Evolutionary conservation across 1,140 invertebrate genomes (phyloP).

Genomic region (Bradynema listronoti): DNA sequence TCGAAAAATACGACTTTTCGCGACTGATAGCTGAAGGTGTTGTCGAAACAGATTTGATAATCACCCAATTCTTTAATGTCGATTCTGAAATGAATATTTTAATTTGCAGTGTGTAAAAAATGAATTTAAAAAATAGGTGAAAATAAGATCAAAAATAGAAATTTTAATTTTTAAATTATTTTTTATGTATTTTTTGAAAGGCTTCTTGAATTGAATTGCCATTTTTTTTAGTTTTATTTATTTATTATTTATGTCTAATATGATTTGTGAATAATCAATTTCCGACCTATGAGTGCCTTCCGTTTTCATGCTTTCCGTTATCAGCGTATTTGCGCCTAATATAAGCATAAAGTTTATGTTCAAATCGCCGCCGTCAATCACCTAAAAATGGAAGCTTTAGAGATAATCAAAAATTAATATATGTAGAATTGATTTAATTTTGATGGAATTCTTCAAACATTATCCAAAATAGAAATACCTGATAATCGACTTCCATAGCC

Average conservation of each 20-base stretch:
- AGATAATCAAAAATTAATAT: too few relatives aligned
- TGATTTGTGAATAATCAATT: too few relatives aligned
- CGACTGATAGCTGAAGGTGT: slow-evolving; percentile 53
- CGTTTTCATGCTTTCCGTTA: slow-evolving; percentile 55
- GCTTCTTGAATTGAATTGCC: neutral
- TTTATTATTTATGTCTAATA: neutral
- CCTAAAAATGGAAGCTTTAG: slow-evolving; percentile 47
- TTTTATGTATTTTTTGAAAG: neutral
- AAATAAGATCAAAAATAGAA: neutral
- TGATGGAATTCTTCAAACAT: too few relatives aligned
- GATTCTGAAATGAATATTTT: slow-evolving; percentile 21
- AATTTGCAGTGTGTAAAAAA: too few relatives aligned
- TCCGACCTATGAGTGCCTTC: slow-evolving; percentile 60
- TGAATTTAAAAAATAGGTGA: neutral
- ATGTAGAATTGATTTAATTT: too few relatives aligned
- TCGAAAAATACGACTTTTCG: slow-evolving; percentile 60
- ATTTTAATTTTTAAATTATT: neutral
- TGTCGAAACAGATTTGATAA: slow-evolving; percentile 61
- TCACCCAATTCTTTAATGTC: slow-evolving; percentile 52
- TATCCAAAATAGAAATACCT: slow-evolving; percentile 56
- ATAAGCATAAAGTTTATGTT: slow-evolving; percentile 59
- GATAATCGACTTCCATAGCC: slow-evolving; percentile 59
- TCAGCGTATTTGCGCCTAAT: slow-evolving; percentile 54
- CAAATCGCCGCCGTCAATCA: slow-evolving; percentile 60
- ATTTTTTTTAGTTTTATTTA: neutral